Conservation (phyloP, 2,888 invertebrate genomes). For the Ptychoptera contaminata region DNA sequence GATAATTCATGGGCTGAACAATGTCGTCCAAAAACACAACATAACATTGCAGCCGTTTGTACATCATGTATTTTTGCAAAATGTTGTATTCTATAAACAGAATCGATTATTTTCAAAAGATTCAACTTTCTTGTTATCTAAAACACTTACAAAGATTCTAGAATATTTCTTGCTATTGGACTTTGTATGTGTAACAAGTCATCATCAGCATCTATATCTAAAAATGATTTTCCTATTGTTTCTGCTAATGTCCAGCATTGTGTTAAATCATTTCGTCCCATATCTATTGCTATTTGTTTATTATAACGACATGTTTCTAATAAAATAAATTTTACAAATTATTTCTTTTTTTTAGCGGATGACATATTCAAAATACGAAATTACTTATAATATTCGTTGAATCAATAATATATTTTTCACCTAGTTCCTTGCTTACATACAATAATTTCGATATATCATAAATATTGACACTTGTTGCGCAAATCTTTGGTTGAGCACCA, state of each 20-base stretch:
- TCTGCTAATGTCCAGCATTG: conserved; percentile 80
- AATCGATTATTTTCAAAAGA: conserved; percentile 4
- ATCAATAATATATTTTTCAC: conserved; percentile 61
- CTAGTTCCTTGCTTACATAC: conserved; percentile 63
- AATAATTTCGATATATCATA: conserved; percentile 41
- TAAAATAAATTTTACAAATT: conserved; percentile 8
- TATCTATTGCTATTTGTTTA: conserved; percentile 55
- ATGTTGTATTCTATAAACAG: conserved; percentile 60
- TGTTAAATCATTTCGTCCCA: conserved; percentile 64
- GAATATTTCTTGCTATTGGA: conserved; percentile 72
- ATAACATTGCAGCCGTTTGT: conserved; percentile 88
- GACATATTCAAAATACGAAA: neutral
- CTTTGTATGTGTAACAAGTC: conserved; percentile 64
- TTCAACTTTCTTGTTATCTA: neutral
- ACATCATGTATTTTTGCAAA: conserved; percentile 69
- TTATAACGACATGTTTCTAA: conserved; percentile 65
- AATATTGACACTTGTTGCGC: conserved; percentile 19
- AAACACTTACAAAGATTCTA: conserved; percentile 65
- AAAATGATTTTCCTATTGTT: conserved; percentile 40
- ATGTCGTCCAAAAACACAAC: conserved; percentile 68
- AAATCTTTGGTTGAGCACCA: conserved; percentile 34
- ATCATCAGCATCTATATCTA: conserved; percentile 39
- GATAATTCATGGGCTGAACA: conserved; percentile 25
- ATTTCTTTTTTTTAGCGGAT: neutral
- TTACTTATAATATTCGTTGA: conserved; percentile 17